Evolutionary conservation across 2,888 invertebrate species (phyloP).

Genomic region (Branchellion lobata): DNA sequence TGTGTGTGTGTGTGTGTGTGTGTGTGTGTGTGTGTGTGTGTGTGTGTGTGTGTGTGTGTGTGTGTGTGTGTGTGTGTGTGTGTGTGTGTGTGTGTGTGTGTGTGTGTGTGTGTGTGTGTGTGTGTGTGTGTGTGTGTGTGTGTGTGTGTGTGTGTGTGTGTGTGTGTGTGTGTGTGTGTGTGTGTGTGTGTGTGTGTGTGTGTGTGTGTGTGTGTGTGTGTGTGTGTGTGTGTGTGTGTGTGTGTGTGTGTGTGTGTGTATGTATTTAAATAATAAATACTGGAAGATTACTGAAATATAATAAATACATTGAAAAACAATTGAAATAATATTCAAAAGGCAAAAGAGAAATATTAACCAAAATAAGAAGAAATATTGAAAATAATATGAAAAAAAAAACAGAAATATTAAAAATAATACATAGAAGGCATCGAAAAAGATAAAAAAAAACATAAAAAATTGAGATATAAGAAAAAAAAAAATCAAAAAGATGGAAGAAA

Average conservation of each 20-base stretch:
- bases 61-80: slow-evolving; percentile 24
- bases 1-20: slow-evolving; percentile 31
- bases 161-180: neutral
- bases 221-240: neutral
- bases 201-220: neutral
- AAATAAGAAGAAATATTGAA: too few relatives aligned
- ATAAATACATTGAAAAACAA: too few relatives aligned
- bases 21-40: slow-evolving; percentile 38
- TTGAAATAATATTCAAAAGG: too few relatives aligned
- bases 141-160: neutral
- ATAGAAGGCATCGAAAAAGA: too few relatives aligned
- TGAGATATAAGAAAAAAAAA: too few relatives aligned
- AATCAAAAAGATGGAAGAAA: too few relatives aligned
- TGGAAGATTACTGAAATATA: too few relatives aligned
- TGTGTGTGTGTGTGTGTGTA: neutral
- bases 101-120: slow-evolving; percentile 34
- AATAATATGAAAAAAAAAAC: too few relatives aligned
- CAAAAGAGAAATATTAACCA: too few relatives aligned
- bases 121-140: neutral
- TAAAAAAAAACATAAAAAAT: too few relatives aligned
- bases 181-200: neutral
- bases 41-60: slow-evolving; percentile 39
- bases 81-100: slow-evolving; percentile 38
- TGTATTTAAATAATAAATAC: too few relatives aligned
- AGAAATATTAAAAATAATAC: too few relatives aligned